Evolutionary conservation across 2,113 vertebrate species (phyloP).

Genomic region (Amphiprion percula): DNA sequence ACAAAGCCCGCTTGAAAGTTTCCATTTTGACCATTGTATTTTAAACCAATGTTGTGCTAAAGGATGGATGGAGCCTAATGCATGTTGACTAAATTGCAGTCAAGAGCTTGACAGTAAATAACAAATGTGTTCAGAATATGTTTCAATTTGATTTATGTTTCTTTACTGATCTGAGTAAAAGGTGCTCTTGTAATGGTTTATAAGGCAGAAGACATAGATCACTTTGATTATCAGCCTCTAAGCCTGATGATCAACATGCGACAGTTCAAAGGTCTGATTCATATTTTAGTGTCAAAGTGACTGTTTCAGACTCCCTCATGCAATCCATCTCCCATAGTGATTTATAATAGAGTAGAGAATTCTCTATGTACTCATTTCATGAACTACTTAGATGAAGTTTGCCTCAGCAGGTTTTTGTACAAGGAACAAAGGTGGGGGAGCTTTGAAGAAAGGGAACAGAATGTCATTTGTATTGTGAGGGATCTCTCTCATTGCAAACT

Average conservation of each 20-base stretch:
- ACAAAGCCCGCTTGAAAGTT: constrained; percentile 33
- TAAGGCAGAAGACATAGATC: constrained; percentile 7
- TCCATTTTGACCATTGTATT: constrained; percentile 37
- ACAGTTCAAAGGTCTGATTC: constrained; percentile 55
- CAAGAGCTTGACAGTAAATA: constrained; percentile 50
- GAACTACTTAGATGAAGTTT: constrained; percentile 65
- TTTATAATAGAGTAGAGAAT: constrained; percentile 64
- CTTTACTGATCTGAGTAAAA: constrained; percentile 42
- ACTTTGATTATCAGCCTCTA: constrained; percentile 9
- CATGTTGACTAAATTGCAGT: constrained; percentile 61
- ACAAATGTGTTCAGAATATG: constrained; percentile 33
- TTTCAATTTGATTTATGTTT: constrained; percentile 47
- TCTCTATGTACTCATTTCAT: constrained; percentile 66
- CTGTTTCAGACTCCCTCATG: constrained; percentile 54
- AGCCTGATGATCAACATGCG: constrained; percentile 21
- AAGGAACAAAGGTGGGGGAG: constrained; percentile 44
- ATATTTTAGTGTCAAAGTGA: constrained; percentile 60
- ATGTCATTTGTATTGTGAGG: constrained; percentile 49
- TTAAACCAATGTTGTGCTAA: constrained; percentile 54
- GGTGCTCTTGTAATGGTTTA: constrained; percentile 47
- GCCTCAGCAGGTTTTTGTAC: constrained; percentile 66
- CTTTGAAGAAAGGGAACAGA: constrained; percentile 60
- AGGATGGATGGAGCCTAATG: constrained; percentile 39
- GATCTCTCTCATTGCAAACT: constrained; percentile 40
- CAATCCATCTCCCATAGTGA: constrained; percentile 54